Percentiles rank a stretch among this genome's conserved stretches.
phyloP scores from a whole-genome alignment of 2,888 invertebrate species.

The Pterobdella sp. region DNA sequence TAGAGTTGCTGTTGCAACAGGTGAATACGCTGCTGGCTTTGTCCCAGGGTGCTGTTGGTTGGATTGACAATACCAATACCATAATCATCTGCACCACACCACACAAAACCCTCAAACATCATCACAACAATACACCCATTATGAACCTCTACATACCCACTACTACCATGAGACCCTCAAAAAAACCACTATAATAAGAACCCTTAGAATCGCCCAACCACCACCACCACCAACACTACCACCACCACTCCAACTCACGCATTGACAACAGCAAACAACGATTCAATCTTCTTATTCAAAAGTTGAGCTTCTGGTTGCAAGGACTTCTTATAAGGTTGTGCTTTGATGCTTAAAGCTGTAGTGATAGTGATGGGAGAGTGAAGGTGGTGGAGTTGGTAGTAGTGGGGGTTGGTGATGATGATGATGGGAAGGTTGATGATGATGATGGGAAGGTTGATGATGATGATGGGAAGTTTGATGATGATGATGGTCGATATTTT shows the following conservation, averaged over 20 bases:
- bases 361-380: background rate
- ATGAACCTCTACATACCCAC: background rate
- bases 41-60: conserved; percentile 70
- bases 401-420: background rate
- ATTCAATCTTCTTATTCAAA: conserved; percentile 65
- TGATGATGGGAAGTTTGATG: background rate
- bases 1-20: conserved; percentile 83
- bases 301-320: conserved; percentile 49
- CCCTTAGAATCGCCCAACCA: background rate
- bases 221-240: background rate
- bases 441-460: background rate
- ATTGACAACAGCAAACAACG: conserved; percentile 69
- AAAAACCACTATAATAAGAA: too few relatives aligned
- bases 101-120: background rate
- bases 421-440: background rate
- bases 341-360: conserved; percentile 68
- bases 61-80: background rate
- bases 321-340: conserved; percentile 78
- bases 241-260: conserved; percentile 49
- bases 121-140: background rate
- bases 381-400: background rate
- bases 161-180: too few relatives aligned
- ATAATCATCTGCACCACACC: background rate
- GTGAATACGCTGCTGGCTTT: conserved; percentile 64
- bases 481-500: background rate